These are phyloP conservation scores for Acleris cristana DNA, from an alignment of 2,888 invertebrate genomes.

Conservation along the genomic window DNA sequence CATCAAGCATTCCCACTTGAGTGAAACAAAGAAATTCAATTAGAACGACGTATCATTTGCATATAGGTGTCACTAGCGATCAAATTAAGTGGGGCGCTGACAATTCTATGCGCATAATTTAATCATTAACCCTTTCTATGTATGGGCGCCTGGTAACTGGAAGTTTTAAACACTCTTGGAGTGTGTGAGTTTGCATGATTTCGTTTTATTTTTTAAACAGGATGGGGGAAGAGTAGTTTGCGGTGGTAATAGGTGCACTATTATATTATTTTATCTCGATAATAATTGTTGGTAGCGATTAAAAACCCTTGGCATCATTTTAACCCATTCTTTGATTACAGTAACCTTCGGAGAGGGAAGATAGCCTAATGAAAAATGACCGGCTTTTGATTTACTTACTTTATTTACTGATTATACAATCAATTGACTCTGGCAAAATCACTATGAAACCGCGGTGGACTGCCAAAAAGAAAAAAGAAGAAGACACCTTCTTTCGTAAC, in stretches of 20 bases:
- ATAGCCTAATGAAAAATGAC: no score
- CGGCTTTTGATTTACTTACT: no score
- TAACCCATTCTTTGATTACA: no score
- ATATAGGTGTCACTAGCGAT: slow-evolving; percentile 77
- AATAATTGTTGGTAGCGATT: no score
- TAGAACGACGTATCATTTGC: slow-evolving; percentile 77
- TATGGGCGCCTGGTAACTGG: slow-evolving; percentile 53
- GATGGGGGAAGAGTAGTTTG: not conserved
- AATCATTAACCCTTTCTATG: slow-evolving; percentile 69
- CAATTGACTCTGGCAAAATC: no score
- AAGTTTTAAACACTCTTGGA: slow-evolving; percentile 36
- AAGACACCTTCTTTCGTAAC: no score
- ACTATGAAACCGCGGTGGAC: no score
- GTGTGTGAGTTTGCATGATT: slow-evolving; percentile 1
- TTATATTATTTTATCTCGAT: no score
- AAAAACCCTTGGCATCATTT: no score
- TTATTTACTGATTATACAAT: no score
- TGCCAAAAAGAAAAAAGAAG: no score
- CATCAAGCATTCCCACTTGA: slow-evolving; percentile 57
- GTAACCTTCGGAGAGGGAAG: no score
- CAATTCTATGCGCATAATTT: slow-evolving; percentile 73
- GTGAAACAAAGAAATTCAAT: slow-evolving; percentile 79
- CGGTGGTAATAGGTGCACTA: not conserved
- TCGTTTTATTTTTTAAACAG: not conserved
- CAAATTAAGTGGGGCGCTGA: slow-evolving; percentile 74